Conservation (phyloP, 2,888 invertebrate genomes). For the Stenchaetothrips biformis region DNA sequence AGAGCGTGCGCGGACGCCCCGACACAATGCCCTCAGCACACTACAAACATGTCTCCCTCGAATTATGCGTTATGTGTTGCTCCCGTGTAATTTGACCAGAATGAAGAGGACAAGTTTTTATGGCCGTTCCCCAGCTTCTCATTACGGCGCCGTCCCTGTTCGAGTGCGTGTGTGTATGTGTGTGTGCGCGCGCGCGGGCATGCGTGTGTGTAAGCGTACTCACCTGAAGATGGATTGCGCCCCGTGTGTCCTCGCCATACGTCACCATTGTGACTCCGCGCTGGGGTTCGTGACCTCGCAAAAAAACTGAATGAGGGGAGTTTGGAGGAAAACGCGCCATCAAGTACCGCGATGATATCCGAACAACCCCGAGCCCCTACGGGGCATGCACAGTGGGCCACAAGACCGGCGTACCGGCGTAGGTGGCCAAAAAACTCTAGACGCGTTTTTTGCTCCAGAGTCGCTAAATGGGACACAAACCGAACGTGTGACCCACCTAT, state of each 20-base stretch:
- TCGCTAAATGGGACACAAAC: too few species aligned
- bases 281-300: background rate
- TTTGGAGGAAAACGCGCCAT: background rate
- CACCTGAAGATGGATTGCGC: background rate
- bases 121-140: background rate
- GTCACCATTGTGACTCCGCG: background rate
- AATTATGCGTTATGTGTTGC: constrained; percentile 12
- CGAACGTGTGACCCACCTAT: too few species aligned
- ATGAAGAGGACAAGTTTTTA: constrained; percentile 19
- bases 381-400: too few species aligned
- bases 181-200: too few species aligned
- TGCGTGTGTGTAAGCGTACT: background rate
- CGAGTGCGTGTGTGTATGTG: background rate
- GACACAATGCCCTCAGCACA: background rate
- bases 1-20: background rate
- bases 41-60: constrained; percentile 18
- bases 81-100: background rate
- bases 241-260: background rate
- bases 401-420: too few species aligned
- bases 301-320: background rate
- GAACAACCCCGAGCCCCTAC: too few species aligned
- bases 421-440: too few species aligned
- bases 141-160: background rate
- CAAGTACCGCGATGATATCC: too few species aligned
- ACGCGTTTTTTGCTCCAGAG: too few species aligned